These are phyloP conservation scores for Eudyptes chrysolophus DNA, from an alignment of 2,113 vertebrate species.

Conservation along the genomic window DNA sequence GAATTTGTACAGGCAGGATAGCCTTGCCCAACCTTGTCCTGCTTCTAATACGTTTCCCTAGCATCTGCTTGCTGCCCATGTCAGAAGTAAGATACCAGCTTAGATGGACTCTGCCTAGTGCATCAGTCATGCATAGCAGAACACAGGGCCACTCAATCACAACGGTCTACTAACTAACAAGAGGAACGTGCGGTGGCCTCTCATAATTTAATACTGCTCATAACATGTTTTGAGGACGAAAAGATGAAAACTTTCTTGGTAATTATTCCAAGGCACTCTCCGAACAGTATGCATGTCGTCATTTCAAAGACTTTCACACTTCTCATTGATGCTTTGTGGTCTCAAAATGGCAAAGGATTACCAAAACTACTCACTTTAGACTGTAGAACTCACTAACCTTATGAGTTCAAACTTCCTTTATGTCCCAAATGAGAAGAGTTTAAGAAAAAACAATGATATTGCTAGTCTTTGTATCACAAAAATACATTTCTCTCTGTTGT, in stretches of 20 bases:
- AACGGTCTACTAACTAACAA: neutral
- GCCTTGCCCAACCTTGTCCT: neutral
- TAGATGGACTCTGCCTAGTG: neutral
- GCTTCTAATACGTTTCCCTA: neutral
- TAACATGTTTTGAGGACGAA: neutral
- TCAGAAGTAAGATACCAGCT: neutral
- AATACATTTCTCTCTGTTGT: neutral
- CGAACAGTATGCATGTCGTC: neutral
- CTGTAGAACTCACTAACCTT: neutral
- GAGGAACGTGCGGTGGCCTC: neutral
- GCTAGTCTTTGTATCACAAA: neutral
- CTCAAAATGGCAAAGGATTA: neutral
- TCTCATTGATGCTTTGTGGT: neutral
- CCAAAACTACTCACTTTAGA: neutral
- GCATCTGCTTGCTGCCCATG: neutral
- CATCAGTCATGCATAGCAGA: neutral
- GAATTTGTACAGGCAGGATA: neutral
- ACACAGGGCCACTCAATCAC: neutral
- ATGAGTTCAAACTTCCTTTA: neutral
- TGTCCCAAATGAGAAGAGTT: neutral
- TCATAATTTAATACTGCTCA: neutral
- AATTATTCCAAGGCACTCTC: neutral
- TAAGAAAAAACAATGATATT: neutral
- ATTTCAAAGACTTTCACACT: neutral
- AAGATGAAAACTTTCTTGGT: neutral